These are phyloP conservation scores for Eubucco bourcierii DNA, from an alignment of 2,113 vertebrate genomes.

Conservation along the genomic window DNA sequence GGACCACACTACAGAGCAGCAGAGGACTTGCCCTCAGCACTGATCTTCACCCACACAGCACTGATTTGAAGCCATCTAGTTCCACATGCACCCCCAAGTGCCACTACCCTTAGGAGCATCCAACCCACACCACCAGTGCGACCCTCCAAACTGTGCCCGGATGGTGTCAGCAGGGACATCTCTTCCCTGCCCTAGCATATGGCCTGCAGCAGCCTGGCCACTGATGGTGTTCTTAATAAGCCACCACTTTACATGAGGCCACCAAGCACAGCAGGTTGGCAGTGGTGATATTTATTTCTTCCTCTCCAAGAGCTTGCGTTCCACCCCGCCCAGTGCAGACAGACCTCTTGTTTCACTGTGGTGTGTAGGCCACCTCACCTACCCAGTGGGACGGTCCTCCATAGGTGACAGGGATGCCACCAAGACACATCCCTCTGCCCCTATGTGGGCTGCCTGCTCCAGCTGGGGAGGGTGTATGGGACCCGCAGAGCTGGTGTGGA, in stretches of 20 bases:
- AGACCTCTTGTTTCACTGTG: rapidly evolving
- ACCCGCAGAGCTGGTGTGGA: not conserved
- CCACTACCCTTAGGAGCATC: not conserved
- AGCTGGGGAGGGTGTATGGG: rapidly evolving
- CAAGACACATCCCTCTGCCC: not conserved
- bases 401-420: not conserved
- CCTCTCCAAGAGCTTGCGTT: not conserved
- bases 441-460: not conserved
- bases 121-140: not conserved
- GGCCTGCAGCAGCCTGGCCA: not conserved
- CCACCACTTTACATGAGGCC: not conserved
- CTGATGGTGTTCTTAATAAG: not conserved
- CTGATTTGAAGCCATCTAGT: not conserved
- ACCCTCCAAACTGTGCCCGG: not conserved
- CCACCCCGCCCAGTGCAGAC: rapidly evolving
- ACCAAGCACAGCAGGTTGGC: not conserved
- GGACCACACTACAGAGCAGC: rapidly evolving
- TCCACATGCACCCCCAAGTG: rapidly evolving
- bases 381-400: not conserved
- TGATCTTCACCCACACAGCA: rapidly evolving
- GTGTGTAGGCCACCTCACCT: rapidly evolving
- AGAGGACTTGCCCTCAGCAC: not conserved
- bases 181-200: not conserved
- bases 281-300: not conserved
- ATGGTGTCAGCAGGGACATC: too few species aligned